Evolutionary conservation across 2,113 vertebrate genomes (phyloP).

Genomic region (Gadus macrocephalus): DNA sequence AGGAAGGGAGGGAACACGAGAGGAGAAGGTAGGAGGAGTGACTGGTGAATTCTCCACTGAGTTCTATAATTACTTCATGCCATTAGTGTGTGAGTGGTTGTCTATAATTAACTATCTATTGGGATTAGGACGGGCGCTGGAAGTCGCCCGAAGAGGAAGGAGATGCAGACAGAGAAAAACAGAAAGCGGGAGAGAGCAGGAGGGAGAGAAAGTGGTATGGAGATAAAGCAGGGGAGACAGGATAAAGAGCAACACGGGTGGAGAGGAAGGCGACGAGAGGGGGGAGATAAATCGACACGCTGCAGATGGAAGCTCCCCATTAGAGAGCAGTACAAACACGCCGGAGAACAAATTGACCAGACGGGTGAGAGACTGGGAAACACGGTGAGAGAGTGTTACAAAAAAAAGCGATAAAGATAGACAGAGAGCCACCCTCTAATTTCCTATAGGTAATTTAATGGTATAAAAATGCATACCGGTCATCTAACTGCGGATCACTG

Average conservation of each 20-base stretch:
- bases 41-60: constrained; percentile 49
- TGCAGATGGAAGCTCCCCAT: too few species aligned
- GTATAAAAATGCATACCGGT: too few species aligned
- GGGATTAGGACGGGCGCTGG: constrained; percentile 54
- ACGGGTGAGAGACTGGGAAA: not conserved
- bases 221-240: not conserved
- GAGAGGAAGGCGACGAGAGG: not conserved
- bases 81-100: constrained; percentile 51
- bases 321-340: not conserved
- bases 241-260: not conserved
- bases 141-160: constrained; percentile 41
- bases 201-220: not conserved
- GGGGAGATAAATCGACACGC: not conserved
- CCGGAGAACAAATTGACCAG: not conserved
- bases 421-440: not conserved
- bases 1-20: constrained; percentile 15
- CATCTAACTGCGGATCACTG: too few species aligned
- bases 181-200: constrained; percentile 9
- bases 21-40: constrained; percentile 29
- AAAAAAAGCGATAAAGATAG: constrained; percentile 1
- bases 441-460: too few species aligned
- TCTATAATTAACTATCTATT: constrained; percentile 66
- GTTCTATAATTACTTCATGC: constrained; percentile 60
- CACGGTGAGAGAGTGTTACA: not conserved
- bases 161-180: not conserved